These are phyloP conservation scores for Acanthopagrus latus DNA, from an alignment of 2,797 vertebrate species.

Conservation along the genomic window DNA sequence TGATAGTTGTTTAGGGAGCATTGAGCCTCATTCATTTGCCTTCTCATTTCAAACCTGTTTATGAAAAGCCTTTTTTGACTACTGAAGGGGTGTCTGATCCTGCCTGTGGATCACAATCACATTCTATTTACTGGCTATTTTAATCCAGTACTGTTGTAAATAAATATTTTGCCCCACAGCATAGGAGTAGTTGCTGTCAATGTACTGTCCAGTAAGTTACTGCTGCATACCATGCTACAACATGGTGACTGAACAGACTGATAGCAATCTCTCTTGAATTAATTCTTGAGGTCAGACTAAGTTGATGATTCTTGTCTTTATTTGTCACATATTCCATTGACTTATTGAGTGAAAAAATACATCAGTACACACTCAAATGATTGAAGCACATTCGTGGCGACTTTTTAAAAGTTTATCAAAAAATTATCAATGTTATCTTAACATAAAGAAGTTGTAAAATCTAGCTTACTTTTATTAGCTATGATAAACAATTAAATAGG, in stretches of 20 bases:
- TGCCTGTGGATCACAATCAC: conserved; percentile 27
- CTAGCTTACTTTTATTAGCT: too few relatives aligned
- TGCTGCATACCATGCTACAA: conserved; percentile 7
- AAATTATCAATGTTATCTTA: background rate
- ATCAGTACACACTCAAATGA: background rate
- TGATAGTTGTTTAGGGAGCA: conserved; percentile 29
- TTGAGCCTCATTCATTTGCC: conserved; percentile 19
- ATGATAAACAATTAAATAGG: too few relatives aligned
- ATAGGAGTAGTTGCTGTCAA: conserved; percentile 5
- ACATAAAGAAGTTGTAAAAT: too few relatives aligned
- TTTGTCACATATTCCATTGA: background rate
- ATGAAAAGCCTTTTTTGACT: conserved; percentile 14
- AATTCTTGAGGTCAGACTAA: background rate
- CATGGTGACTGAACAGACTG: background rate
- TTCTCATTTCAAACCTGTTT: conserved; percentile 24
- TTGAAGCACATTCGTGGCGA: background rate
- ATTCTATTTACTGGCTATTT: conserved; percentile 39
- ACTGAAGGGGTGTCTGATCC: conserved; percentile 9
- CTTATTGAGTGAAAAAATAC: conserved; percentile 3
- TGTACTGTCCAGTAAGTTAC: conserved; percentile 17
- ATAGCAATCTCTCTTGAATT: background rate
- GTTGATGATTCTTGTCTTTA: background rate
- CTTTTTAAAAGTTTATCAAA: too few relatives aligned
- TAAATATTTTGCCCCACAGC: conserved; percentile 11
- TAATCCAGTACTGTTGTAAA: conserved; percentile 19